Evolutionary conservation across 2,797 vertebrate genomes (phyloP).

Genomic region (Columba guinea): DNA sequence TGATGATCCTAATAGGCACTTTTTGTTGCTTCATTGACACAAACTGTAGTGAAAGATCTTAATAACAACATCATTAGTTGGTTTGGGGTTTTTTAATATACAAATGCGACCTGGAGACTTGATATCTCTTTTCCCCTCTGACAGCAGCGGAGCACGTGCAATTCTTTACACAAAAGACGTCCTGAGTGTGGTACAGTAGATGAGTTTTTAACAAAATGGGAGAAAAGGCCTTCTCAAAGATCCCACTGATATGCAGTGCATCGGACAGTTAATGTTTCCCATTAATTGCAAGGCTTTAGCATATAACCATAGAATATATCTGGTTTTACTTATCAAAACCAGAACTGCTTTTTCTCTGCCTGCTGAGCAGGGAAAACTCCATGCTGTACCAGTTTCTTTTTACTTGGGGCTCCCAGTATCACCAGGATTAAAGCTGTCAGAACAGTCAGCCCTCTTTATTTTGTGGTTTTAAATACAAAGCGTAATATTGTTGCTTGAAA

Average conservation of each 20-base stretch:
- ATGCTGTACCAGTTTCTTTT: slow-evolving; percentile 70
- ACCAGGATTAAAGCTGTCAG: slow-evolving; percentile 65
- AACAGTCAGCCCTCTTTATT: slow-evolving; percentile 46
- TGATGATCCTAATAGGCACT: not conserved
- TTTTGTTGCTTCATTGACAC: not conserved
- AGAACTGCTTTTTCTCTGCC: slow-evolving; percentile 77
- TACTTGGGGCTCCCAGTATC: slow-evolving; percentile 51
- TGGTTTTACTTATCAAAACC: slow-evolving; percentile 82
- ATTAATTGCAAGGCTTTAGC: slow-evolving; percentile 76
- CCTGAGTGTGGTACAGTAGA: not conserved
- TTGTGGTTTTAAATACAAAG: slow-evolving; percentile 66
- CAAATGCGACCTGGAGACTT: not conserved
- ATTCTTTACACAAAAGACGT: not conserved
- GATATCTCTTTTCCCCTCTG: not conserved
- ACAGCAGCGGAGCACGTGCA: not conserved
- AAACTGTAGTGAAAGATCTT: not conserved
- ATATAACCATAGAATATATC: slow-evolving; percentile 70
- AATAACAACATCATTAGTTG: not conserved
- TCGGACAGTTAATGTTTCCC: slow-evolving; percentile 66
- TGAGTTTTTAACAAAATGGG: slow-evolving; percentile 25
- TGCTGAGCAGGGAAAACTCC: slow-evolving; percentile 63
- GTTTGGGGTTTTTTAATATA: not conserved
- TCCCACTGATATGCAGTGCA: slow-evolving; percentile 54
- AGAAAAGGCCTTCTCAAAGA: slow-evolving; percentile 34
- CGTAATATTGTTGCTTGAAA: slow-evolving; percentile 39